These are phyloP conservation scores for Agrilus biguttatus DNA, from an alignment of 2,888 invertebrate genomes.

Conservation along the genomic window DNA sequence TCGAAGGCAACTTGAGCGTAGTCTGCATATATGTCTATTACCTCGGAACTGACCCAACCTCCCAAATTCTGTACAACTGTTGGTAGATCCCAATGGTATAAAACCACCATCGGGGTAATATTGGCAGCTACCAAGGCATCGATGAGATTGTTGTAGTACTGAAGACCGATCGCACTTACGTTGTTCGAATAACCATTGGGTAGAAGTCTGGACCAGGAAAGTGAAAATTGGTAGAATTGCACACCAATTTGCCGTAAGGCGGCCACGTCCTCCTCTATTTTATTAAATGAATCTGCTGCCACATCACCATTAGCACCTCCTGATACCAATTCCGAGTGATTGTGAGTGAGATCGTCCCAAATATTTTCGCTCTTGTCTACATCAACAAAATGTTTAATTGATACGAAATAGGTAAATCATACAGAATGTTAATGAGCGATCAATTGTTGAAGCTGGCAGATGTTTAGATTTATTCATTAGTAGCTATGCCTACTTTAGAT, in stretches of 20 bases:
- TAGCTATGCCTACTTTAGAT: too few relatives aligned
- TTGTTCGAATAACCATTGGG: constrained; percentile 46
- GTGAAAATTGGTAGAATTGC: constrained; percentile 40
- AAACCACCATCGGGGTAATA: constrained; percentile 36
- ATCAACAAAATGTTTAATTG: background rate
- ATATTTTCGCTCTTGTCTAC: constrained; percentile 34
- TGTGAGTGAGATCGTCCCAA: constrained; percentile 36
- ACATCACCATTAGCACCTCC: constrained; percentile 41
- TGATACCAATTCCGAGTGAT: constrained; percentile 32
- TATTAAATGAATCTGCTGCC: constrained; percentile 53
- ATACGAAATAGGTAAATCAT: too few relatives aligned
- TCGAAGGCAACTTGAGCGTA: constrained; percentile 39
- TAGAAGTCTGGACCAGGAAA: constrained; percentile 51
- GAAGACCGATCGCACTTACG: constrained; percentile 53
- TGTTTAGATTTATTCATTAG: too few relatives aligned
- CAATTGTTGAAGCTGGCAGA: too few relatives aligned
- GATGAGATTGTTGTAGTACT: constrained; percentile 61
- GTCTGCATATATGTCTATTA: constrained; percentile 37
- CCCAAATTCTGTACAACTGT: constrained; percentile 36
- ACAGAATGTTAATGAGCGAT: too few relatives aligned
- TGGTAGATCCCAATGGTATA: constrained; percentile 25
- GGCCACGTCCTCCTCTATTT: constrained; percentile 43
- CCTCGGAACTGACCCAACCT: constrained; percentile 44
- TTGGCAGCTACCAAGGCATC: constrained; percentile 44
- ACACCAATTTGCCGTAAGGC: constrained; percentile 41